These are phyloP conservation scores for Tenthredo scrophulariae DNA, from an alignment of 2,888 invertebrate genomes.

Conservation along the genomic window DNA sequence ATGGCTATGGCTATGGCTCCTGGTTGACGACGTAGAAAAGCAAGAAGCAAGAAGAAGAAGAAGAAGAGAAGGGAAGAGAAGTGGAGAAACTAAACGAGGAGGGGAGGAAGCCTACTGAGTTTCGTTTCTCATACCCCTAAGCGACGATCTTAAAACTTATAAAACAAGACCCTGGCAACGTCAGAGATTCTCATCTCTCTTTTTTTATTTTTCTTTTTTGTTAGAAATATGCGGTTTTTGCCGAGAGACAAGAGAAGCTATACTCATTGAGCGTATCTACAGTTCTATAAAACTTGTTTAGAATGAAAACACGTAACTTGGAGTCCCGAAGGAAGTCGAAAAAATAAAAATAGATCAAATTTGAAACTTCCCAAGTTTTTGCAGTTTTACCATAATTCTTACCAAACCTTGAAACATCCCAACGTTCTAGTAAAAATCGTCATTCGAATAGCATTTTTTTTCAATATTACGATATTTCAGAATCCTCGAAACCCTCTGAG, in stretches of 20 bases:
- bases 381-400: neutral
- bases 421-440: neutral
- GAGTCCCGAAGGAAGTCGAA: neutral
- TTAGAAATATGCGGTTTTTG: neutral
- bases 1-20: constrained; percentile 39
- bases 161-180: constrained; percentile 18
- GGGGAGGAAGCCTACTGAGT: constrained; percentile 13
- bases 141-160: constrained; percentile 41
- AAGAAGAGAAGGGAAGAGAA: constrained; percentile 10
- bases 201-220: neutral
- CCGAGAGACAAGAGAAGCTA: neutral
- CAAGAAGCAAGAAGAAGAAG: neutral
- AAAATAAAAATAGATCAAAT: neutral
- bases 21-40: constrained; percentile 41
- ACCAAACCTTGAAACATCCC: neutral
- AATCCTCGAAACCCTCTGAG: neutral
- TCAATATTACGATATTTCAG: too few relatives aligned
- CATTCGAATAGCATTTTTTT: neutral
- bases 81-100: constrained; percentile 40
- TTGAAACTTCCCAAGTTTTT: neutral
- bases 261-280: neutral
- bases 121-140: constrained; percentile 39
- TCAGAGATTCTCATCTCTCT: constrained; percentile 44
- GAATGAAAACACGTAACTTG: neutral
- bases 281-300: neutral